A percentile compares a stretch with the other conserved stretches of the same genome.
phyloP scores from a whole-genome alignment of 2,888 invertebrate species.

The Lottia scabra region DNA sequence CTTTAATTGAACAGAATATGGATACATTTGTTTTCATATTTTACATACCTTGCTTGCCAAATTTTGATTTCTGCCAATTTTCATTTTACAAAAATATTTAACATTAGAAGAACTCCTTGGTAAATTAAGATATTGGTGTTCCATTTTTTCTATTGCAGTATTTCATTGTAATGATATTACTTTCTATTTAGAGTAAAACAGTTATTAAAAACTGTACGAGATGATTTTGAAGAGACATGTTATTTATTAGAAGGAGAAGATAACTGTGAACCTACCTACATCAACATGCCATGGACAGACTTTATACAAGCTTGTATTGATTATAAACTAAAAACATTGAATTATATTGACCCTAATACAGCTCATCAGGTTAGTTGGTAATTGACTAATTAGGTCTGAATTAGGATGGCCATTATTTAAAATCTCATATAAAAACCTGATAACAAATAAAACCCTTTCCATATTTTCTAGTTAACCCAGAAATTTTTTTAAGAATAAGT shows the following conservation, averaged over 20 bases:
- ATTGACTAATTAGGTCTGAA: background rate
- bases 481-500: too few relatives aligned
- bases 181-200: slow-evolving; percentile 40
- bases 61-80: too few relatives aligned
- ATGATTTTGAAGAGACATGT: slow-evolving; percentile 55
- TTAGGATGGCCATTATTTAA: background rate
- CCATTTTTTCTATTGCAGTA: too few relatives aligned
- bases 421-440: too few relatives aligned
- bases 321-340: slow-evolving; percentile 42
- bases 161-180: background rate
- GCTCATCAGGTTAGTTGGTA: background rate
- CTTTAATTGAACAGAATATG: too few relatives aligned
- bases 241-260: slow-evolving; percentile 43
- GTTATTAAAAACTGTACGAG: slow-evolving; percentile 38
- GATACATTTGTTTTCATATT: too few relatives aligned
- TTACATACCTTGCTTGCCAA: too few relatives aligned
- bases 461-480: too few relatives aligned
- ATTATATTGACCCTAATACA: slow-evolving; percentile 39
- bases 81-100: too few relatives aligned
- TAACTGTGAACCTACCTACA: slow-evolving; percentile 50
- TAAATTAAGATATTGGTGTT: too few relatives aligned
- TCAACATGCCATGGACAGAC: slow-evolving; percentile 59
- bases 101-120: too few relatives aligned
- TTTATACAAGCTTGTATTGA: slow-evolving; percentile 55
- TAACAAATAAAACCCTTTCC: too few relatives aligned